Evolutionary conservation across 2,888 invertebrate species (phyloP).

Genomic region (Cryptosula pallasiana): DNA sequence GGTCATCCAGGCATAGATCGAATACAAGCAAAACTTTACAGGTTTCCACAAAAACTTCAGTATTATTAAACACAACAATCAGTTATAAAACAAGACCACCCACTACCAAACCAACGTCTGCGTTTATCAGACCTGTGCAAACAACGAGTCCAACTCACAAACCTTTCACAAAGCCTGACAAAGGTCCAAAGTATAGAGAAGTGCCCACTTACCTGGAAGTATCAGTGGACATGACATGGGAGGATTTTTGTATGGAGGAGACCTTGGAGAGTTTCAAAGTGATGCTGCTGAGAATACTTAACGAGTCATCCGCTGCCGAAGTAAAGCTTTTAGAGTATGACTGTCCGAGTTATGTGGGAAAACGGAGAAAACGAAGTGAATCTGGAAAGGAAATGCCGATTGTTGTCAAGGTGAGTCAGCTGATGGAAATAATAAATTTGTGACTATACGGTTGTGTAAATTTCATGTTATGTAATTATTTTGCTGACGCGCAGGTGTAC

Average conservation of each 20-base stretch:
- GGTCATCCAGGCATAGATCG: no score
- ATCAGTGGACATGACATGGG: slow-evolving; percentile 10
- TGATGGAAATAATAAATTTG: no score
- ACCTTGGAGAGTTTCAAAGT: not conserved
- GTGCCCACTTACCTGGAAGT: not conserved
- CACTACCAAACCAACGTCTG: not conserved
- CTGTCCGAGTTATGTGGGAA: not conserved
- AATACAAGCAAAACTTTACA: no score
- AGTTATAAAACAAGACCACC: no score
- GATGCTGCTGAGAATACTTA: not conserved
- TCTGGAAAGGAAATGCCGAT: no score
- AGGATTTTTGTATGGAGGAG: not conserved
- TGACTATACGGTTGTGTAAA: no score
- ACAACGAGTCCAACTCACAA: not conserved
- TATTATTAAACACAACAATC: no score
- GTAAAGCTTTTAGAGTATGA: not conserved
- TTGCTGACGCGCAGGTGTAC: not conserved
- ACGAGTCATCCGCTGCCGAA: not conserved
- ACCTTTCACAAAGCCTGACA: not conserved
- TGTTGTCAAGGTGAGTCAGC: no score
- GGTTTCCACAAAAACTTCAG: no score
- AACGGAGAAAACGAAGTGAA: not conserved
- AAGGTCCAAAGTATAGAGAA: no score
- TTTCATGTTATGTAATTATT: no score
- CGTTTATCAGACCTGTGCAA: not conserved